These are phyloP conservation scores for Hemithea aestivaria DNA, from an alignment of 2,888 invertebrate species.

Conservation along the genomic window DNA sequence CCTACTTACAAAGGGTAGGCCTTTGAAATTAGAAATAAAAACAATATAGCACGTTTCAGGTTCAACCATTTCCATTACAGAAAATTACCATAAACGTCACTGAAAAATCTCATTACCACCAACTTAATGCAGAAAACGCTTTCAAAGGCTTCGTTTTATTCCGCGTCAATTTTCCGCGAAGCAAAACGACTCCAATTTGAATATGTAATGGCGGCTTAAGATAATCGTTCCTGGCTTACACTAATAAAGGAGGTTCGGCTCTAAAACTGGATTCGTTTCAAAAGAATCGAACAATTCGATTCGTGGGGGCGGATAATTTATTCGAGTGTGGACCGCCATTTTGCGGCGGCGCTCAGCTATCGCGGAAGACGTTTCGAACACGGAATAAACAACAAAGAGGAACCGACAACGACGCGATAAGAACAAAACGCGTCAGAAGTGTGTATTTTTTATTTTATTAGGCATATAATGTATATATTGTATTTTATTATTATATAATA, in stretches of 20 bases:
- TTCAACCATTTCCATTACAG: conserved; percentile 20
- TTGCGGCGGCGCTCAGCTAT: conserved; percentile 70
- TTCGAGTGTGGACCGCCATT: conserved; percentile 78
- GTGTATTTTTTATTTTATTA: no score
- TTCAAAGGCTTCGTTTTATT: conserved; percentile 74
- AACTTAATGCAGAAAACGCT: conserved; percentile 50
- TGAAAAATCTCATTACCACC: conserved; percentile 57
- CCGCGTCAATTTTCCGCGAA: conserved; percentile 76
- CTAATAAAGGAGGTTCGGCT: conserved; percentile 71
- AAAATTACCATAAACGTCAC: conserved; percentile 23
- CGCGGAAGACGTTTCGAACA: conserved; percentile 71
- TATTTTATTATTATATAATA: no score
- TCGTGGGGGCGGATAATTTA: conserved; percentile 74
- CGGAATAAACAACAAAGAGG: no score
- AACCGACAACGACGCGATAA: no score
- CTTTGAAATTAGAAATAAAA: conserved; percentile 8
- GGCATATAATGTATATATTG: no score
- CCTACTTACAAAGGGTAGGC: not conserved
- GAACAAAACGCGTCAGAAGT: no score
- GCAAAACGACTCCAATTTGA: conserved; percentile 78
- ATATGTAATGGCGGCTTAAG: conserved; percentile 78
- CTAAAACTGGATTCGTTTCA: conserved; percentile 71
- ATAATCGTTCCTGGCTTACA: conserved; percentile 78
- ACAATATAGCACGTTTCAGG: conserved; percentile 1
- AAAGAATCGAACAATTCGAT: conserved; percentile 77